Conservation (phyloP, 2,888 invertebrate species). For the Rhopalosiphum nymphaeae region DNA sequence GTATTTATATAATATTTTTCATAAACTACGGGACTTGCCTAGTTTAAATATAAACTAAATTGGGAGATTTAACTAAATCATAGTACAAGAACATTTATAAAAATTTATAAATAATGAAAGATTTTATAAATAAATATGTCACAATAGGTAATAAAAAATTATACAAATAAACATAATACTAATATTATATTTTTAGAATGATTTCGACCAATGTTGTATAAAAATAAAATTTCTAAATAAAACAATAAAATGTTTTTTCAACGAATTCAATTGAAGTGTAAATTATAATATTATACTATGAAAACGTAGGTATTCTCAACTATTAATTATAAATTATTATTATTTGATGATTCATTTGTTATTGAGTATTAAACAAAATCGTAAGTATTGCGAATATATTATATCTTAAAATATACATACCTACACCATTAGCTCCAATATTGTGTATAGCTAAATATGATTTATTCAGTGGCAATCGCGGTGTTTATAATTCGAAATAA, state of each 20-base stretch:
- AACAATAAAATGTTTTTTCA: not conserved
- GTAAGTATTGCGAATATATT: not conserved
- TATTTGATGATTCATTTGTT: not conserved
- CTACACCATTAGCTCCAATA: not conserved
- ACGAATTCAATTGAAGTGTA: not conserved
- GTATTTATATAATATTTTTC: not conserved
- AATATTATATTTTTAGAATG: not conserved
- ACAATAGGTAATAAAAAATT: too few species aligned
- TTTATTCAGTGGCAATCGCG: not conserved
- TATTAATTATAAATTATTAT: not conserved
- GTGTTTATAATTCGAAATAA: slow-evolving; percentile 36
- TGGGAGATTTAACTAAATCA: too few species aligned
- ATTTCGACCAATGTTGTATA: not conserved
- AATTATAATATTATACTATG: not conserved
- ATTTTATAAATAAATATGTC: too few species aligned
- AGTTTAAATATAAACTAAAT: too few species aligned
- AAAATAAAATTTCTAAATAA: not conserved
- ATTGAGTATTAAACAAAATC: not conserved
- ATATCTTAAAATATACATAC: not conserved
- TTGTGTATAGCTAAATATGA: not conserved
- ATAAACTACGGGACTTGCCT: too few species aligned
- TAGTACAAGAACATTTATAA: too few species aligned
- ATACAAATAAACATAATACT: too few species aligned
- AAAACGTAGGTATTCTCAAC: not conserved
- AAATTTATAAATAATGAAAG: too few species aligned